These are phyloP conservation scores for Ophioninae sp. DNA, from an alignment of 2,888 invertebrate genomes.

Conservation along the genomic window DNA sequence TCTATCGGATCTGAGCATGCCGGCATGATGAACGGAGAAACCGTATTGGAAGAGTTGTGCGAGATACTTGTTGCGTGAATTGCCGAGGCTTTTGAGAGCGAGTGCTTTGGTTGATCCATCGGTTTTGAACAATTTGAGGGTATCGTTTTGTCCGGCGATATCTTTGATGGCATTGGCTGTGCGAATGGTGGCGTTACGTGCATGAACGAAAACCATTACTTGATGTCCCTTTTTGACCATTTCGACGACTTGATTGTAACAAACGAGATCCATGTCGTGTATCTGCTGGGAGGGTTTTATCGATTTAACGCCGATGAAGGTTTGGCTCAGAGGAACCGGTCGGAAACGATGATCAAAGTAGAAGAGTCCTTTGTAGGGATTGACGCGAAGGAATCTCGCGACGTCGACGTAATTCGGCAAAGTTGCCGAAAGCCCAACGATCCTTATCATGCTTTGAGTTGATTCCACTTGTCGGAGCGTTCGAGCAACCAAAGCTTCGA, in stretches of 20 bases:
- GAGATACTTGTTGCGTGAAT: slow-evolving; percentile 91
- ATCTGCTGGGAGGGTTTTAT: slow-evolving; percentile 84
- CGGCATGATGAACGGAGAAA: slow-evolving; percentile 98
- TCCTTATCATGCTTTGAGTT: slow-evolving; percentile 96
- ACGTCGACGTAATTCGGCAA: slow-evolving; percentile 99
- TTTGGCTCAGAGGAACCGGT: slow-evolving; percentile 96
- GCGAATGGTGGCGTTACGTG: slow-evolving; percentile 96
- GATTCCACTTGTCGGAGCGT: slow-evolving; percentile 96
- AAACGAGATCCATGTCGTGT: slow-evolving; percentile 93
- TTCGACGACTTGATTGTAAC: slow-evolving; percentile 94
- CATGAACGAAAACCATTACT: slow-evolving; percentile 99
- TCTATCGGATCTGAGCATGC: slow-evolving; percentile 93
- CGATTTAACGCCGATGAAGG: slow-evolving; percentile 93
- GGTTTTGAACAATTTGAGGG: slow-evolving; percentile 87
- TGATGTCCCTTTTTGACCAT: slow-evolving; percentile 96
- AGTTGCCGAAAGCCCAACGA: slow-evolving; percentile 98
- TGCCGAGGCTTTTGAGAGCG: slow-evolving; percentile 87
- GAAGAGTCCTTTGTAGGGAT: slow-evolving; percentile 94
- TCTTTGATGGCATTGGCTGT: slow-evolving; percentile 94
- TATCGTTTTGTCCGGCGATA: slow-evolving; percentile 88
- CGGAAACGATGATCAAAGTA: slow-evolving; percentile 97
- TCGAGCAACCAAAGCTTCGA: slow-evolving; percentile 97
- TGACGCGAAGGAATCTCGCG: slow-evolving; percentile 95
- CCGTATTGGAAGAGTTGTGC: slow-evolving; percentile 93
- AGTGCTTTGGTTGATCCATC: slow-evolving; percentile 85